phyloP scores from a whole-genome alignment of 1,140 invertebrate genomes.

The Ceratosolen solmsi region DNA sequence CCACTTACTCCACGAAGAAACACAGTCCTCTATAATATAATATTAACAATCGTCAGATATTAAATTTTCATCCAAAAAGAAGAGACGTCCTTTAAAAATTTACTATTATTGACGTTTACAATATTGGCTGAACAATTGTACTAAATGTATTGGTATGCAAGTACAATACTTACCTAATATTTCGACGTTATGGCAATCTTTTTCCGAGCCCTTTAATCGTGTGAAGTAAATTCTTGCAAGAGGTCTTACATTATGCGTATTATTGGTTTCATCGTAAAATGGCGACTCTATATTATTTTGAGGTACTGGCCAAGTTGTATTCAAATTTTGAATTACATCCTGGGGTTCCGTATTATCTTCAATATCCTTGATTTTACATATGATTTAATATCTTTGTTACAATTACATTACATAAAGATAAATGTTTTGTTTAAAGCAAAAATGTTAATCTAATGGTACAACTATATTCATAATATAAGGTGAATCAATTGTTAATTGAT shows the following conservation, averaged over 20 bases:
- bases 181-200: constrained; percentile 76
- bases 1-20: constrained; percentile 82
- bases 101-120: no score
- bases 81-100: no score
- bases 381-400: no score
- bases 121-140: no score
- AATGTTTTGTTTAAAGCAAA: no score
- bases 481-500: no score
- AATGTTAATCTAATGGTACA: no score
- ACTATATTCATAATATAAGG: no score
- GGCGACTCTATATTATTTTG: constrained; percentile 86
- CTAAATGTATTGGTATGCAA: no score
- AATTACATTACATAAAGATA: no score
- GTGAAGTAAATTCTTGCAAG: constrained; percentile 88
- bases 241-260: constrained; percentile 88
- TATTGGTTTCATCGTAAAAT: constrained; percentile 85
- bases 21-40: constrained; percentile 37
- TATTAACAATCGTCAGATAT: no score
- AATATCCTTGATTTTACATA: constrained; percentile 77
- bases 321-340: constrained; percentile 88
- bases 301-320: constrained; percentile 84
- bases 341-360: constrained; percentile 87
- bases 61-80: no score
- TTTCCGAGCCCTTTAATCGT: constrained; percentile 89
- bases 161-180: not conserved